Evolutionary conservation across 2,113 vertebrate species (phyloP).

Genomic region (Trematocara stigmaticum): DNA sequence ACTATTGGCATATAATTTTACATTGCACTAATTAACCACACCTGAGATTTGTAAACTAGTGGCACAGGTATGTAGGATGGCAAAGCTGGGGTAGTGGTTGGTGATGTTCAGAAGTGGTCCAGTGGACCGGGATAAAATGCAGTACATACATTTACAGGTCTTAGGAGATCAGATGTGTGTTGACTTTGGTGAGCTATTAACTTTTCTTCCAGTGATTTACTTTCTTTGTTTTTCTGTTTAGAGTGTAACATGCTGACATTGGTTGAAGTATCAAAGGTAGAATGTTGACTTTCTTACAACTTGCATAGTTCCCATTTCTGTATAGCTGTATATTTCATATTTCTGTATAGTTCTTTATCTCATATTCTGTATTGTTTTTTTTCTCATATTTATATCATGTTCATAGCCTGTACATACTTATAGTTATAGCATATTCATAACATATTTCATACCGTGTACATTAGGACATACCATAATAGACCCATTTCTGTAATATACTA

Average conservation of each 20-base stretch:
- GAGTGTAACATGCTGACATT: background rate
- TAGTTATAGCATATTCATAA: no score
- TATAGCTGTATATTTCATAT: no score
- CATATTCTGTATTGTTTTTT: no score
- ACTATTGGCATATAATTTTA: background rate
- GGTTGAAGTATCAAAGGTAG: background rate
- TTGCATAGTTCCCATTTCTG: no score
- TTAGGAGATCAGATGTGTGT: background rate
- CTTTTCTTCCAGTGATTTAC: background rate
- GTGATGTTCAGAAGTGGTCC: background rate
- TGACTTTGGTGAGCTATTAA: background rate
- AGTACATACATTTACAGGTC: background rate
- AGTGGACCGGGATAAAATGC: background rate
- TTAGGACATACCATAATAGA: no score
- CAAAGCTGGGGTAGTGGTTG: background rate
- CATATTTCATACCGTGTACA: no score
- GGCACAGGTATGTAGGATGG: background rate
- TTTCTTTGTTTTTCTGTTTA: background rate
- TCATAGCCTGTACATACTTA: no score
- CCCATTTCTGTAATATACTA: no score
- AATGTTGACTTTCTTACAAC: background rate
- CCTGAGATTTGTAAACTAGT: background rate
- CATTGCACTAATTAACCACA: background rate
- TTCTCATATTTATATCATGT: no score
- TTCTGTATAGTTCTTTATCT: no score